Conservation (phyloP, 2,113 vertebrate genomes). For the Lanius collurio region DNA sequence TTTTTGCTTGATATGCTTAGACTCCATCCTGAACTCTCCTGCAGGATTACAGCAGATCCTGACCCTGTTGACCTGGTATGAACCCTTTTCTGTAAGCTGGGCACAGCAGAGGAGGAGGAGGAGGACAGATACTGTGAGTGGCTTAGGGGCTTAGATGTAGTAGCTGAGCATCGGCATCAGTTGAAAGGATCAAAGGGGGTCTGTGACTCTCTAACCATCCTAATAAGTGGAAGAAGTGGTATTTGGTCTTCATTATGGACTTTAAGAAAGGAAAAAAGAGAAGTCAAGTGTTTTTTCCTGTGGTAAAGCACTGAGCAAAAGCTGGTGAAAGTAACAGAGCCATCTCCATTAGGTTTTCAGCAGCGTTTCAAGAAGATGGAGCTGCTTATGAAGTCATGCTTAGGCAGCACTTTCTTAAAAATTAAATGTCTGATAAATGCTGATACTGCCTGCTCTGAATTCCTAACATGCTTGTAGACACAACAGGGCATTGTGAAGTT, state of each 20-base stretch:
- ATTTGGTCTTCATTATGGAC: constrained; percentile 52
- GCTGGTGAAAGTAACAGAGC: not conserved
- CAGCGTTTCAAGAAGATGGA: constrained; percentile 33
- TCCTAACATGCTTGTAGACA: not conserved
- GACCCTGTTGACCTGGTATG: constrained; percentile 46
- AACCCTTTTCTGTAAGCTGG: constrained; percentile 19
- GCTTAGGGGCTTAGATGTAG: constrained; percentile 44
- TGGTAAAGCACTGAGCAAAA: not conserved
- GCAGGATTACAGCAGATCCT: constrained; percentile 50
- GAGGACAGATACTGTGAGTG: not conserved
- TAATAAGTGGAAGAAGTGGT: constrained; percentile 50
- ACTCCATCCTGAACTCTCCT: not conserved
- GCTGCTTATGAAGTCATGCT: constrained; percentile 7
- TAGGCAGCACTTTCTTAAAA: constrained; percentile 46
- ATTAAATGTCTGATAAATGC: constrained; percentile 17
- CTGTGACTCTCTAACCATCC: constrained; percentile 21
- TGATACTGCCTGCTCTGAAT: not conserved
- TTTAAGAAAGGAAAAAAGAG: not conserved
- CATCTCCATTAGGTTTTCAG: not conserved
- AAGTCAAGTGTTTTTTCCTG: constrained; percentile 48
- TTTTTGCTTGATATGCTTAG: not conserved
- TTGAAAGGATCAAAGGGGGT: constrained; percentile 61
- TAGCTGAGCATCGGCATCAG: constrained; percentile 33
- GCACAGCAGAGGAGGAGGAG: not conserved
- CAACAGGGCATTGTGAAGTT: not conserved